Base-by-base conservation (phyloP, 2,888 invertebrate genomes). In the Oegoconia quadripuncta region DNA sequence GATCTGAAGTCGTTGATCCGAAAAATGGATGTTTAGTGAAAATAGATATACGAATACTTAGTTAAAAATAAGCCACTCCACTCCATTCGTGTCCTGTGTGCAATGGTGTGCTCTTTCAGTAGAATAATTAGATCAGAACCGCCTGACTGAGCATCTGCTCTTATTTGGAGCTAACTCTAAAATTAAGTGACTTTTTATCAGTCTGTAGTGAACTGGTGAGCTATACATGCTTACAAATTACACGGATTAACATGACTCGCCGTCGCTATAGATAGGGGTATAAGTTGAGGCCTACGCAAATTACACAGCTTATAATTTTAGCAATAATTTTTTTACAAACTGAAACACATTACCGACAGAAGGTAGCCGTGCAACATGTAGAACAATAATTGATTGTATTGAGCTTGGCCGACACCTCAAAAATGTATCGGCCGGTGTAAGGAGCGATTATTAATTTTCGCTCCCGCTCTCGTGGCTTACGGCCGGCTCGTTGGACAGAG, bases 321-420 rank as follows among this genome's bases (percentile, higher is more conserved):
- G 64, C 69, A 66, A 64, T 66, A 59, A 53, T 62, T 66, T 72
- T 71, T 69, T 74, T 69, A 59, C 63, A 59, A 67, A 72, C 65
- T 67, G 56, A 62, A 71, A 71, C 69, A 71, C 61, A 67, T 72
- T 70, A 74, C 78, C 73, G 74, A 66, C 81, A 78, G 71, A 76
- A 77, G 76, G 80, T 59, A 77, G 64, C 69, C 76, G 77, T 65
- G 74, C 58, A 69, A 60, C 81, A 80, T 80, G 82, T 83, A 78
- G 68, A 71, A 74, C 68, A 71, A 82, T 84, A 86, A 87, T 84
- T 87, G 84, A 86, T 82, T 83, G 83, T 78, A 79, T 76, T 74
- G 76, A 76, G 74, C 68, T 54, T 61, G 58, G 53, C 77, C 73
- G 72, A 77, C 81, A 82, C 78, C 66, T 82, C 72, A 74, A 79